Base-by-base conservation (phyloP, 2,888 invertebrate genomes). In the Tridacna gigas region DNA sequence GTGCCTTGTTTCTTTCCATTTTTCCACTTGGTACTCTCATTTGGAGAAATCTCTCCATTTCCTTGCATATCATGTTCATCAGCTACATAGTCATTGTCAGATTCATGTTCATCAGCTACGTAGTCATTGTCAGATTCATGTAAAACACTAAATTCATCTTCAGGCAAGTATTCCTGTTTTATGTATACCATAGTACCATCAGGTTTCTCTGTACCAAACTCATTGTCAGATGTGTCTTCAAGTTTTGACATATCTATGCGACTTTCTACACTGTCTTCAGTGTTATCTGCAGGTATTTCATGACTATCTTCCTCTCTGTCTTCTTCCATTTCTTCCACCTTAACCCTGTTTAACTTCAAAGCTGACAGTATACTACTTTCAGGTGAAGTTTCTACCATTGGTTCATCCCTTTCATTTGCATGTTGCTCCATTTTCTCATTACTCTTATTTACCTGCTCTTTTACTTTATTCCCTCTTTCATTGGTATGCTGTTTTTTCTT, bases 161-260 rank as follows among this genome's bases (percentile, higher is more conserved):
- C 47, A 18, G 25, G 22, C n/a, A 22, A 18, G n/a, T 47, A 45
- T 45, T 75, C 37, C 22, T 61, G 63, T 22, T 63, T 28, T 26
- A 28, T 28, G 5, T 25, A 22, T 71, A 51, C 71, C 51, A 71
- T 51, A 25, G 71, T 71, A 25, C 71, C 71, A 71, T 71, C 71
- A 51, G 71, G 71, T 25, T 71, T 71, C 22, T 51, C n/a, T 22
- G 18, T 45, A 18, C 12, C 26, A 22, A 22, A 5, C 1, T 26
- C 13, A 66, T 9, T 18, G 9, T 45, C 45, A 67, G 20, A 4
- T 45, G 15, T 45, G 18, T 45, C 37, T 67, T 45, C 45, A 37
- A 13, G 2, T 20, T 15, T 13, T 45, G 18, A 26, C 26, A 18
- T 66, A 26, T 66, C 26, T 26, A 20, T 56, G 3, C 9, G 56